Evolutionary conservation across 2,113 vertebrate species (phyloP), one percentile per base, ranked within the genome.

Genomic region (Sturnira hondurensis): DNA sequence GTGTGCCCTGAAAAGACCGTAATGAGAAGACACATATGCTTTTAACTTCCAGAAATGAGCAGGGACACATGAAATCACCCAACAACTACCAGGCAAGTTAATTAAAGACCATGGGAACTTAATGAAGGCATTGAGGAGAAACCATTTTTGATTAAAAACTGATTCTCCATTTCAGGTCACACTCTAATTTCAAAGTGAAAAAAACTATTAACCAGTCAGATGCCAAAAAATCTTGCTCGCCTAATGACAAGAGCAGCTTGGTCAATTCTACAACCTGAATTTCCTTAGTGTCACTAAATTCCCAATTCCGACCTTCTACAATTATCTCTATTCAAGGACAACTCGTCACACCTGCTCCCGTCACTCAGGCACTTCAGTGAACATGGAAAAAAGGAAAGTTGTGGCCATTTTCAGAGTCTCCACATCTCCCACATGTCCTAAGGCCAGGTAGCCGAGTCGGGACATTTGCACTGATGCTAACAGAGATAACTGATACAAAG

Each of bases 1-100:
- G 99, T 98, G 95, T 99, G 99, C 84, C 99, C 99, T 99, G 98
- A 91, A 98, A 97, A 96, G 96, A 98, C 17, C 96, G 92, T 97
- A 96, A 95, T n/a, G 96, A 98, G 71, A 96, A 98, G 85, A 98
- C 41, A 97, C 16, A 91, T 4, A 58, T 76, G 89, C 61, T 96
- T 98, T 98, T 96, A 98, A 89, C 41, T 84, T 74, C 43, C 84
- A 86, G 77, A 93, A 73, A 90, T 3, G 43, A 95, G 65, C 26
- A 65, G 73, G 31, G 78, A 95, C 74, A 93, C 26, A 76, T 11
- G 17, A 97, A 96, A 89, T 87, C 96, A 97, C 76, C 85, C 67
- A 68, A 89, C 36, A 74, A 50, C 80, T 77, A 65, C 92, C 86
- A 81, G 87, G 50, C n/a, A 96, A 96, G 6, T 38, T 96, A 97